Evolutionary conservation across 1,140 invertebrate species (phyloP).

Genomic region (Sminthurinus signatus): DNA sequence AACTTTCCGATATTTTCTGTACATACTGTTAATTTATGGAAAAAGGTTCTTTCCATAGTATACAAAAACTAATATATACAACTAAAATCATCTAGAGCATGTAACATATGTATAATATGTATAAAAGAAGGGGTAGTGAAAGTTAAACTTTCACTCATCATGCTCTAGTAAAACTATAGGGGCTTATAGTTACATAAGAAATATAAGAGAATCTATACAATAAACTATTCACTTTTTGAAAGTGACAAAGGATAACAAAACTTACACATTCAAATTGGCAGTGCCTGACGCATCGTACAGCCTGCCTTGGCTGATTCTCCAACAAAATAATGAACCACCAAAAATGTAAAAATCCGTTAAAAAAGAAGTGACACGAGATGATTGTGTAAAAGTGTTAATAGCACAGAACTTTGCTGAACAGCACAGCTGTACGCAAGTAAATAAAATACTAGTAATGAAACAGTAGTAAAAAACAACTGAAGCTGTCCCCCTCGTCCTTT

Average conservation of each 20-base stretch:
- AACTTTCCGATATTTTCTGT: no score
- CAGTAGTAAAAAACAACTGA: neutral
- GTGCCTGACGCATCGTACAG: slow-evolving; percentile 16
- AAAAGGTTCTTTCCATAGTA: no score
- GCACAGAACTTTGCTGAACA: neutral
- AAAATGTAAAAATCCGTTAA: neutral
- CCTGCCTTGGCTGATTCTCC: slow-evolving; percentile 4
- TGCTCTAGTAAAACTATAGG: no score
- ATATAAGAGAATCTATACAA: no score
- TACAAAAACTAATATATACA: no score
- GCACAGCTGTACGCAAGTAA: slow-evolving; percentile 7
- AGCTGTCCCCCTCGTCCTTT: neutral
- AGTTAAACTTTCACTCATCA: no score
- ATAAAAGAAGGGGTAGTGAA: no score
- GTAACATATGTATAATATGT: no score
- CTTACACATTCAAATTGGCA: slow-evolving; percentile 35
- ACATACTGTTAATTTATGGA: no score
- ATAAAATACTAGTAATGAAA: neutral
- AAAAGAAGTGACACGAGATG: neutral
- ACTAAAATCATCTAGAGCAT: no score
- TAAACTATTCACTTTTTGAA: neutral
- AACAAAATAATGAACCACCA: neutral
- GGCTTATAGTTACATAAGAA: no score
- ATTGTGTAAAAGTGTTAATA: no score
- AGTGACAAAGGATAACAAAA: neutral